Percentiles rank a stretch among this genome's conserved stretches.
These are phyloP conservation scores for Anhinga anhinga DNA, from an alignment of 2,113 vertebrate genomes.

Conservation along the genomic window DNA sequence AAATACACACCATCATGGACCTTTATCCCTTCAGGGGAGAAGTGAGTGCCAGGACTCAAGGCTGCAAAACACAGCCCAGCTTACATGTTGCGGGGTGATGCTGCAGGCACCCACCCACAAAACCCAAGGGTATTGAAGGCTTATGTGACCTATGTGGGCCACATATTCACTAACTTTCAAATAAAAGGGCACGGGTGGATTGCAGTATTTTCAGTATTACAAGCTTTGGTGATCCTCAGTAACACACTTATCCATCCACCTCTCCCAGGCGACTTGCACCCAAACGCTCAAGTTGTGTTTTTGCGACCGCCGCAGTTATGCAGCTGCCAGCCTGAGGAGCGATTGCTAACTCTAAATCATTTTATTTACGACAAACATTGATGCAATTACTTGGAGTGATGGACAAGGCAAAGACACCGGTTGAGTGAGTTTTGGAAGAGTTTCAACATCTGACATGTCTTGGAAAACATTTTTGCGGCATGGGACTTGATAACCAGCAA, in stretches of 20 bases:
- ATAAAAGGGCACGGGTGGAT: not conserved
- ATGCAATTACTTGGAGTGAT: not conserved
- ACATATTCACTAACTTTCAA: not conserved
- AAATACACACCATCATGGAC: not conserved
- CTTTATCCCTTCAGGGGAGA: not conserved
- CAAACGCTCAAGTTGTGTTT: accelerated
- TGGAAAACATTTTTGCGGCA: not conserved
- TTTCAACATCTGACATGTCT: not conserved
- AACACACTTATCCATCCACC: not conserved
- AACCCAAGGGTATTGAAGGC: not conserved
- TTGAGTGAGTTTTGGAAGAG: not conserved
- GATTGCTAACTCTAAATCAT: not conserved
- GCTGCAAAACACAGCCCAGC: not conserved
- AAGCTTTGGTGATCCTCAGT: not conserved
- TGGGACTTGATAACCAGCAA: not conserved
- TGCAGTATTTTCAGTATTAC: not conserved
- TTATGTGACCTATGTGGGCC: not conserved
- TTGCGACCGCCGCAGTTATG: not conserved
- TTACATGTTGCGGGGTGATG: not conserved
- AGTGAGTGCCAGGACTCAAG: not conserved
- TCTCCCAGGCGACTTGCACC: not conserved
- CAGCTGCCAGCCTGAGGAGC: not conserved
- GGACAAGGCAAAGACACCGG: not conserved
- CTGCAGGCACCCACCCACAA: not conserved
- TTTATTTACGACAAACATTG: not conserved